Base-by-base conservation (phyloP, 2,888 invertebrate species). In the Tetropium fuscum region DNA sequence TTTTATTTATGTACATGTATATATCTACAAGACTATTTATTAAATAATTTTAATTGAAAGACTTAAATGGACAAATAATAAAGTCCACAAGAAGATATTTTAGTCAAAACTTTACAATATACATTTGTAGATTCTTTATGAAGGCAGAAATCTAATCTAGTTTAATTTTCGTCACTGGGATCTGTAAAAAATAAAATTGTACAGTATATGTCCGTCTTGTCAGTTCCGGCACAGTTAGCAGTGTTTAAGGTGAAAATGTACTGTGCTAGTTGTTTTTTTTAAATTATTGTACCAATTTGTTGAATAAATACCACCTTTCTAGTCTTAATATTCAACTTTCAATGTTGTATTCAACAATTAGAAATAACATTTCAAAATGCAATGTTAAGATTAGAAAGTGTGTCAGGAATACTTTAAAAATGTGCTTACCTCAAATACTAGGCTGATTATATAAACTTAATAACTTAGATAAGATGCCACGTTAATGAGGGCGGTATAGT, bases 21-120 rank as follows among this genome's bases (percentile, higher is more conserved):
- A 56, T 58, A 61, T 64, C 55, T 60, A 63, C 51, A 73, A 72
- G 66, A 68, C 67, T 72, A 74, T 74, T 75, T 74, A 75, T 75
- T 74, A 61, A 64, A 53, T 76, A 74, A 71, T 71, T 70, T 71
- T 73, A 70, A 69, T 61, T 64, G 51, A 71, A 73, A 73, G 70
- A 74, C 74, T 74, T 73, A 66, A 70, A 66, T 63, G 60, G 57
- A 49, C 20, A 41, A 32, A 54, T 56, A 38, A 40, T 53, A 20
- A 47, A 58, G 40, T 53, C 45, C 53, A 34, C 40, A 15, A 34
- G 27, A 44, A 34, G 36, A 51, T 51, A 40, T 40, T 51, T 48
- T 48, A 48, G 48, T 48, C 48, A 38, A 34, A 20, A 25, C 13
- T 20, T 51, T 51, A 25, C 27, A 15, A 27, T 27, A 34, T 16